Conservation (phyloP, 2,113 vertebrate species). For the Poecilia latipinna region DNA sequence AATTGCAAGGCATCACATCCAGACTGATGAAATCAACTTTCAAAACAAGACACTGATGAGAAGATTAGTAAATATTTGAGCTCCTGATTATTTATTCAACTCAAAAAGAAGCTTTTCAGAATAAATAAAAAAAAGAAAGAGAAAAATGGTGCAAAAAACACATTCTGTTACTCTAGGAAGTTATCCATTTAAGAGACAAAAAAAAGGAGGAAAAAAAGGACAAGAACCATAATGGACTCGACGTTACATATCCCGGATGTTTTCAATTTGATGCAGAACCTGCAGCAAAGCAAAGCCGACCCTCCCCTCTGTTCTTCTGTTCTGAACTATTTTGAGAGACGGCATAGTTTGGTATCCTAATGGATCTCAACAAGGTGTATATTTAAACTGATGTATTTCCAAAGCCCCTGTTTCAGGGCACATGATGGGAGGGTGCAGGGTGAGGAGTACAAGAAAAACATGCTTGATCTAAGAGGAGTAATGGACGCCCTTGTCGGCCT, state of each 20-base stretch:
- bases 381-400: constrained; percentile 23
- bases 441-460: constrained; percentile 11
- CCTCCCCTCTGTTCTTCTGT: neutral
- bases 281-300: constrained; percentile 5
- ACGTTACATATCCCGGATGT: neutral
- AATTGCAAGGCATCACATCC: too few relatives aligned
- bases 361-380: constrained; percentile 67
- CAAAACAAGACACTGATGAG: too few relatives aligned
- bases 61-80: neutral
- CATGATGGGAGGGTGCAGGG: constrained; percentile 17
- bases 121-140: neutral
- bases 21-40: too few relatives aligned
- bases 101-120: neutral
- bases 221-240: neutral
- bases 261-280: neutral
- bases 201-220: neutral
- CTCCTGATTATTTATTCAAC: neutral
- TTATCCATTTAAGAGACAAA: neutral
- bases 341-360: constrained; percentile 56
- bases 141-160: neutral
- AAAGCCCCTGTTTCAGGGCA: constrained; percentile 8
- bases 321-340: constrained; percentile 42
- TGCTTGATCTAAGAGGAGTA: constrained; percentile 29
- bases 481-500: constrained; percentile 45
- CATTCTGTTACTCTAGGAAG: neutral